Conservation (phyloP, 2,888 invertebrate genomes). For the Ectemnius continuus region DNA sequence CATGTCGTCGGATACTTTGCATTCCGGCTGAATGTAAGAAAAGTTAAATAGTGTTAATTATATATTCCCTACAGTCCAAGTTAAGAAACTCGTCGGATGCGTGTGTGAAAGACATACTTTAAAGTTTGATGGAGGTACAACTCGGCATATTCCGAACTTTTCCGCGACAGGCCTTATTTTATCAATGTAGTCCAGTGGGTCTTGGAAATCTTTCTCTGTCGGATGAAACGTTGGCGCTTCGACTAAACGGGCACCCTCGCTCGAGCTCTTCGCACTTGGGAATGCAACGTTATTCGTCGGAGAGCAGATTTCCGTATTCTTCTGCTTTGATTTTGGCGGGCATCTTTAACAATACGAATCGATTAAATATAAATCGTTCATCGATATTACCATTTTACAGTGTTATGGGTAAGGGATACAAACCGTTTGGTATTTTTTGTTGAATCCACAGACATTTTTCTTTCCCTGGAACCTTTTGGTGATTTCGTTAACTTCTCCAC, state of each 20-base stretch:
- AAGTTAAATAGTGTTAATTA: neutral
- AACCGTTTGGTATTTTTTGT: conserved; percentile 65
- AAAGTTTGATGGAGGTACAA: conserved; percentile 90
- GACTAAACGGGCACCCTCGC: conserved; percentile 80
- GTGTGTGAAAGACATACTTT: conserved; percentile 76
- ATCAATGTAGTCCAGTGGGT: conserved; percentile 91
- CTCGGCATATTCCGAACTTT: conserved; percentile 91
- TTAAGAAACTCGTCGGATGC: neutral
- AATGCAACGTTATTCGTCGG: conserved; percentile 67
- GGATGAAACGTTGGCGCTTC: conserved; percentile 91
- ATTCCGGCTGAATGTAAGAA: conserved; percentile 82
- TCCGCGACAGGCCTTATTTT: conserved; percentile 87
- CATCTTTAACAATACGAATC: conserved; percentile 49
- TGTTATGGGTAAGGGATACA: neutral
- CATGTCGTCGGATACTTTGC: conserved; percentile 90
- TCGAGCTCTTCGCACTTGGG: conserved; percentile 60
- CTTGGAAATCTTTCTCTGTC: conserved; percentile 88
- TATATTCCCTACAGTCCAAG: neutral
- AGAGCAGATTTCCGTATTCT: conserved; percentile 55
- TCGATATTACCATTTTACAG: neutral
- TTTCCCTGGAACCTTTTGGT: conserved; percentile 63
- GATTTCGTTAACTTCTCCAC: conserved; percentile 63
- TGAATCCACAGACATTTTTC: conserved; percentile 66
- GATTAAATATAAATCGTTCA: too few relatives aligned
- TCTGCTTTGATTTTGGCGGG: conserved; percentile 64